Conservation (phyloP, 2,113 vertebrate species). For the Otus sunia region DNA sequence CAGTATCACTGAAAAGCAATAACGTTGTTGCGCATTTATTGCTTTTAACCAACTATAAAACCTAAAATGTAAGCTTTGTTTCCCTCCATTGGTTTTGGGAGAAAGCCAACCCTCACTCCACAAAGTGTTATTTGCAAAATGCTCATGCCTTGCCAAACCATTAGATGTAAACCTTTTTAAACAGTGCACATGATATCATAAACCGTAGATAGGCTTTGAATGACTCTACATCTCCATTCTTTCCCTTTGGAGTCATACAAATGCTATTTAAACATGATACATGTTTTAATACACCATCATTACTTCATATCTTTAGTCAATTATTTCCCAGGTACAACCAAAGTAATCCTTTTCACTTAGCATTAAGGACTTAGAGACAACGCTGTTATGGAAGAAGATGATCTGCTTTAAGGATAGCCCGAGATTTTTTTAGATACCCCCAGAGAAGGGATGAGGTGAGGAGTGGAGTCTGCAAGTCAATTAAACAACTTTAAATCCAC, state of each 20-base stretch:
- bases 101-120: constrained; percentile 36
- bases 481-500: background rate
- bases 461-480: background rate
- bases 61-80: background rate
- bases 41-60: constrained; percentile 17
- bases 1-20: constrained; percentile 10
- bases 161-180: constrained; percentile 45
- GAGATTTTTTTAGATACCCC: background rate
- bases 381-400: background rate
- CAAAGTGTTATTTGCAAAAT: constrained; percentile 14
- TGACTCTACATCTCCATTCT: background rate
- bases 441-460: background rate
- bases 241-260: constrained; percentile 35
- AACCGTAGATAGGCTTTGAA: constrained; percentile 1
- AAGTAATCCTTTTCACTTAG: background rate
- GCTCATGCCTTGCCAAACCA: constrained; percentile 42
- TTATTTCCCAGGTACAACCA: constrained; percentile 24
- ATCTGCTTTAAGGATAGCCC: background rate
- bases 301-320: background rate
- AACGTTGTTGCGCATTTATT: constrained; percentile 7
- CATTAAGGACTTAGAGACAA: background rate
- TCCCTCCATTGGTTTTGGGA: constrained; percentile 37
- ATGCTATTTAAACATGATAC: constrained; percentile 38
- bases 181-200: constrained; percentile 4
- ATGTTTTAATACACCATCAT: constrained; percentile 17